phyloP scores from a whole-genome alignment of 2,113 vertebrate genomes.

The Pycnonotus jocosus region DNA sequence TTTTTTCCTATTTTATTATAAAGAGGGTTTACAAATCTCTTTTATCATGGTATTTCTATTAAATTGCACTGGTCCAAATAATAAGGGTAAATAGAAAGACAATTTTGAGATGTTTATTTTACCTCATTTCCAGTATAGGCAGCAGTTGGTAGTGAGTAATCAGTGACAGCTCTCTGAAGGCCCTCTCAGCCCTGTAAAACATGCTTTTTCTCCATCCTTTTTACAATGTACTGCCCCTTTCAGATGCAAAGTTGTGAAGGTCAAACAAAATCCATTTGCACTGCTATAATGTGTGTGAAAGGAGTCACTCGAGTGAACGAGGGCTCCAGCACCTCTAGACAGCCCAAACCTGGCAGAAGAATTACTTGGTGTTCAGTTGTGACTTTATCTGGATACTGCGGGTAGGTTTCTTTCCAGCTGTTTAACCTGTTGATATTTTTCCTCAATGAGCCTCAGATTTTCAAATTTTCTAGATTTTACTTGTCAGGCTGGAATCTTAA shows the following conservation, averaged over 20 bases:
- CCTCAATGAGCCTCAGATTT: neutral
- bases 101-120: neutral
- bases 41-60: neutral
- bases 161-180: neutral
- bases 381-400: neutral
- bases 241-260: neutral
- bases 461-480: neutral
- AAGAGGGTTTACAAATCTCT: neutral
- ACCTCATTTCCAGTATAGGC: neutral
- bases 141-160: neutral
- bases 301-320: neutral
- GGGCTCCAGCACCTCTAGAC: neutral
- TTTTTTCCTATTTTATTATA: neutral
- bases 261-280: neutral
- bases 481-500: neutral
- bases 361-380: neutral
- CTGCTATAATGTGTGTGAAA: neutral
- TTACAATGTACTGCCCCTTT: neutral
- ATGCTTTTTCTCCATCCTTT: neutral
- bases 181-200: neutral
- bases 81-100: neutral
- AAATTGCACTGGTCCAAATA: neutral
- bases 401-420: neutral
- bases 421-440: neutral
- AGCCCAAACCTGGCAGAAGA: neutral